phyloP scores from a whole-genome alignment of 2,113 vertebrate species.

The Hippocampus guttulatus region DNA sequence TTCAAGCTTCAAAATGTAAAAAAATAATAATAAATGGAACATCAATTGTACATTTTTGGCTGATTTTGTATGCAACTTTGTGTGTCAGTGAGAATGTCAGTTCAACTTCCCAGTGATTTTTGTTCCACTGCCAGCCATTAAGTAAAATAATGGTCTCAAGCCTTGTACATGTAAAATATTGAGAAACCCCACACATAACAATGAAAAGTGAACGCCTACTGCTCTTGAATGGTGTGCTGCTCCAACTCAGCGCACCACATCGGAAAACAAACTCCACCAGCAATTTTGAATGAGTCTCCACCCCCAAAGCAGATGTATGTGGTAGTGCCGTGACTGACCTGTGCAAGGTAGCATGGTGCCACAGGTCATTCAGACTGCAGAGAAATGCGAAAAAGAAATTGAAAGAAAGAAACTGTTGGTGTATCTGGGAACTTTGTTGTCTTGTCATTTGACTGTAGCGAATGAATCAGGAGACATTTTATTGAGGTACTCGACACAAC shows the following conservation, averaged over 20 bases:
- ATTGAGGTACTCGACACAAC: too few relatives aligned
- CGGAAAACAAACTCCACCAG: too few relatives aligned
- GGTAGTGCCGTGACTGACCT: too few relatives aligned
- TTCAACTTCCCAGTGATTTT: slow-evolving; percentile 17
- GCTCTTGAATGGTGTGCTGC: not conserved
- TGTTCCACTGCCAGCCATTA: slow-evolving; percentile 1
- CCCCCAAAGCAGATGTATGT: too few relatives aligned
- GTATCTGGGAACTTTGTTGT: too few relatives aligned
- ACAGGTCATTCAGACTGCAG: too few relatives aligned
- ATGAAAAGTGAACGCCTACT: not conserved
- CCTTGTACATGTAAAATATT: not conserved
- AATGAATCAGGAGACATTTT: too few relatives aligned
- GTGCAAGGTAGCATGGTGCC: too few relatives aligned
- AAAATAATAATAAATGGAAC: not conserved
- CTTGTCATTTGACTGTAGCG: too few relatives aligned
- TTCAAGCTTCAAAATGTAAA: slow-evolving; percentile 38
- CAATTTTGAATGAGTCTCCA: too few relatives aligned
- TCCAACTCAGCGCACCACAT: not conserved
- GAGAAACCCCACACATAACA: not conserved
- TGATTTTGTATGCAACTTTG: slow-evolving; percentile 30
- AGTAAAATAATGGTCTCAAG: not conserved
- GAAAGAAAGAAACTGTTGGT: too few relatives aligned
- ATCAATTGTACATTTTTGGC: slow-evolving; percentile 33
- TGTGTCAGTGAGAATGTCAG: slow-evolving; percentile 10
- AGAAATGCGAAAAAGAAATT: too few relatives aligned